Evolutionary conservation across 2,797 vertebrate species (phyloP).

Genomic region (Danio albolineatus): DNA sequence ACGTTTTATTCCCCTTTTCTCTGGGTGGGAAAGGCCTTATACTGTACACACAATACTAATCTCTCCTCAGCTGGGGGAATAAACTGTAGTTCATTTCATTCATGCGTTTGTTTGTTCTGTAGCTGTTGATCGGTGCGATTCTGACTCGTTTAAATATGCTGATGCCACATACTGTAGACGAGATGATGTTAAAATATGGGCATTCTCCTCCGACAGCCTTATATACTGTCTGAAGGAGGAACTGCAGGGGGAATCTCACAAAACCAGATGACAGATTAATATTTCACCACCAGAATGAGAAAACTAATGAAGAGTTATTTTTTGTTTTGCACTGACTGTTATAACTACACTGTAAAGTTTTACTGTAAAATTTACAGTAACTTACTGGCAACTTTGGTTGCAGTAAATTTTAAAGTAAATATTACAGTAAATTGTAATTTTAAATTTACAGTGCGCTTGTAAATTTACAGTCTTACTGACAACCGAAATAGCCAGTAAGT

Average conservation of each 20-base stretch:
- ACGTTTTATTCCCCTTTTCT: conserved; percentile 7
- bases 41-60: conserved; percentile 31
- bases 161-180: conserved; percentile 27
- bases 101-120: conserved; percentile 22
- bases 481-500: no score
- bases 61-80: conserved; percentile 19
- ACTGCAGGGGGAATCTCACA: conserved; percentile 26
- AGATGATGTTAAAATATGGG: conserved; percentile 15
- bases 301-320: no score
- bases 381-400: no score
- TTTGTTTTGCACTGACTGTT: not conserved
- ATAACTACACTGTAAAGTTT: no score
- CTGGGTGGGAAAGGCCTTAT: conserved; percentile 31
- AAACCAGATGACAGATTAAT: not conserved
- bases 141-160: conserved; percentile 36
- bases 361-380: no score
- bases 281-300: not conserved
- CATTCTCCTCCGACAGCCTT: conserved; percentile 48
- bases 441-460: no score
- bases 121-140: conserved; percentile 28
- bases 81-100: not conserved
- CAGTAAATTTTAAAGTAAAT: no score
- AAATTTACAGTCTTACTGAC: no score
- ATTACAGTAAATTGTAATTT: no score
- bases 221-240: conserved; percentile 30